These are phyloP conservation scores for Heliconius melpomene DNA, from an alignment of 1,140 invertebrate species.

Conservation along the genomic window DNA sequence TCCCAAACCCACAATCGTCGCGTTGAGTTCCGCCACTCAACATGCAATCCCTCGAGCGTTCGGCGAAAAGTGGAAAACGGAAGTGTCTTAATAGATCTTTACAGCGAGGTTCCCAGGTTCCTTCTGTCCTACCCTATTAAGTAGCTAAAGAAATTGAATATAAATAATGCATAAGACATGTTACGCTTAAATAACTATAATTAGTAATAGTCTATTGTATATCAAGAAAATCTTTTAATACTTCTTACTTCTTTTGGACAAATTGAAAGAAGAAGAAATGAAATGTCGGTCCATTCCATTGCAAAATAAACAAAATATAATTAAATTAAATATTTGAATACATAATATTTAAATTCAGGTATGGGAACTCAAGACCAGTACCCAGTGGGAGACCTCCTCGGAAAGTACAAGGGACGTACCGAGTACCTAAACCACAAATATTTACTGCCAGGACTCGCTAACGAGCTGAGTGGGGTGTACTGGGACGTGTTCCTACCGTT, in stretches of 20 bases:
- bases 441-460: conserved; percentile 84
- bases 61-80: not conserved
- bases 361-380: conserved; percentile 93
- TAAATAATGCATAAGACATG: too few species aligned
- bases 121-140: not conserved
- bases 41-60: not conserved
- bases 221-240: too few species aligned
- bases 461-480: conserved; percentile 86
- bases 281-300: too few species aligned
- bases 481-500: conserved; percentile 94
- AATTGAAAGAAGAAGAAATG: too few species aligned
- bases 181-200: too few species aligned
- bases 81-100: not conserved
- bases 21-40: not conserved
- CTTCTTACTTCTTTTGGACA: too few species aligned
- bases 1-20: too few species aligned
- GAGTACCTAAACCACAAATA: conserved; percentile 86
- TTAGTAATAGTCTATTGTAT: too few species aligned
- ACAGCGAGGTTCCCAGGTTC: not conserved
- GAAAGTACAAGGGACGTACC: conserved; percentile 90
- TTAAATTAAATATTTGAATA: not conserved
- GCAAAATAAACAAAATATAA: too few species aligned
- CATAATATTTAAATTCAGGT: conserved; percentile 64
- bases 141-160: too few species aligned
- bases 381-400: conserved; percentile 93